Evolutionary conservation across 64 coral and sea anemone species (phyloP), one percentile per base, ranked within the genome.

Genomic region (Exaiptasia diaphana): DNA sequence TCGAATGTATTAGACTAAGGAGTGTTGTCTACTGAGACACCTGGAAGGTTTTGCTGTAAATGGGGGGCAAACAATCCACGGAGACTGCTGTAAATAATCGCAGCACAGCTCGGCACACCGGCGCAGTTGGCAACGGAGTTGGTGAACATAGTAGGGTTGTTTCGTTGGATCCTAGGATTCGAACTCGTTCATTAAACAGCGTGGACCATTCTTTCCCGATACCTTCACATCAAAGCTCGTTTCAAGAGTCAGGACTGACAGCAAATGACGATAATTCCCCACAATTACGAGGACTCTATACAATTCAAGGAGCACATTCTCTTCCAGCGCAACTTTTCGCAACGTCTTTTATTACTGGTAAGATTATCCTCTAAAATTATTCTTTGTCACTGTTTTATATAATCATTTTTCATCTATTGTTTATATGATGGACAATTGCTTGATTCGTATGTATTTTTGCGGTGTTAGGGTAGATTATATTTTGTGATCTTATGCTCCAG

Each of bases 191-290:
- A 24, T 72, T 94, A 27, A 89, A 89, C 60, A 94, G 80, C 36
- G 86, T 94, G 59, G 91, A 83, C 40, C 91, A 76, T 55, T 77
- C 87, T 44, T 63, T 89, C 52, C 79, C 91, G 2, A 94, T 94
- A 57, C 91, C 91, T 79, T 86, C 70, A 5, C 91, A 94, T 50
- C 48, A 79, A 12, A 57, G 54, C 26, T 94, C 91, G 20, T 78
- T 89, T 53, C 91, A 88, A 41, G 91, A 94, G 57, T 94, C 91
- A 55, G 91, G 89, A 85, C 79, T 94, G 73, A 89, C 91, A 28
- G 89, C 91, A 12, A 72, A 86, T 27, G 91, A 94, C 22, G 91
- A 94, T 61, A 83, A 62, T 25, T 89, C 80, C 10, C 78, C 91
- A 23, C 68, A 73, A 12, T 62, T 80, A 8, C 86, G 91, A 65